Base-by-base conservation (phyloP, 2,113 vertebrate genomes). In the Phrynosoma blainvillii region DNA sequence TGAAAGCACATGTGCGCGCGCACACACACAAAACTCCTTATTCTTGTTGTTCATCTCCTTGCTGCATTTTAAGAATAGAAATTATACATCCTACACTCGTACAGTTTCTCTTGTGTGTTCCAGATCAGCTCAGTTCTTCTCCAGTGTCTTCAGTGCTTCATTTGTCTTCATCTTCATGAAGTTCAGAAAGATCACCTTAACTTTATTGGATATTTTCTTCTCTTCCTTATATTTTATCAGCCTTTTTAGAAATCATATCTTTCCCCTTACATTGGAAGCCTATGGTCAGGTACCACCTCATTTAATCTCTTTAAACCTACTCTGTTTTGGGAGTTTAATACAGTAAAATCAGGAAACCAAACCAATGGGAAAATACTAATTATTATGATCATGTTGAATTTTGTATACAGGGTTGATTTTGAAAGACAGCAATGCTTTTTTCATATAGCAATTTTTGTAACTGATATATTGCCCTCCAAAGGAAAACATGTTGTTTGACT, bases 331-430 rank as follows among this genome's bases (percentile, higher is more conserved):
- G 6, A 79, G 36, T 62, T 77, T 47, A 85, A n/a, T 47, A 78
- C 20, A 18, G 27, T 79, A 40, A 87, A 40, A 59, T 36, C 36
- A 40, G 66, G 47, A 4, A 54, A 30, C 65, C 54, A 81, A 54
- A 77, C 12, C 92, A 87, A 90, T 87, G 90, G n/a, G 95, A 87
- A 82, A 16, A 32, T 23, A 21, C 23, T 87, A 87, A 4, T 32
- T 23, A 2, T 18, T 88, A 2, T 5, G 74, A 91, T 79, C 52
- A 27, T 4, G 36, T 86, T 74, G 81, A 9, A 12, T 84, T 85
- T 88, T 54, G 56, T 62, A 32, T 71, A 27, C 23, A 68, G 25
- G 54, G 42, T 40, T 56, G 21, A 1, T 84, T 59, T 25, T 70
- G 18, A 87, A 82, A 36, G 52, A 74, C 65, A 76, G 30, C 25